Percentiles rank a stretch among this genome's conserved stretches.
Evolutionary conservation across 2,797 vertebrate genomes (phyloP).

Genomic region (Sebastes umbrosus): DNA sequence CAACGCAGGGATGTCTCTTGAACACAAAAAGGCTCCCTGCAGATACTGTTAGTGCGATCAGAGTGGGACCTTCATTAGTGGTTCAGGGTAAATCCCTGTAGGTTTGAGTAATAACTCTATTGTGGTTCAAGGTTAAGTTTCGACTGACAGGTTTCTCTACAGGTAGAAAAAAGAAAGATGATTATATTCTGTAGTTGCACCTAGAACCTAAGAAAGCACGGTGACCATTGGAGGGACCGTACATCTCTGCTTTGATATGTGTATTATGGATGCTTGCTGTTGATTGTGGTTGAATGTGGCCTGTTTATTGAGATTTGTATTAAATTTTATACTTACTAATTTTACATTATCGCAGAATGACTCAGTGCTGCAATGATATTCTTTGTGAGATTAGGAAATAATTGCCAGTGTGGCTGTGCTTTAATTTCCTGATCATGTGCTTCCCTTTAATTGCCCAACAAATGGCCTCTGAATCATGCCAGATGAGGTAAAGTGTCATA

Average conservation of each 20-base stretch:
- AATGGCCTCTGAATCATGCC: neutral
- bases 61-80: neutral
- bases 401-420: neutral
- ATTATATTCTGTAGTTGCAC: neutral
- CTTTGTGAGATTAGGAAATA: neutral
- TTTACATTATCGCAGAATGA: neutral
- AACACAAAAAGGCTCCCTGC: neutral
- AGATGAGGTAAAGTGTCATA: neutral
- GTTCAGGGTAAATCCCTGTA: constrained; percentile 12
- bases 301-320: too few species aligned
- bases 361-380: neutral
- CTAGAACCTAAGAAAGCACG: neutral
- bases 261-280: too few species aligned
- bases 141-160: neutral
- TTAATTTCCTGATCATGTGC: neutral
- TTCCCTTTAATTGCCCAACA: neutral
- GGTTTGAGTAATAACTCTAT: neutral
- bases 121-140: constrained; percentile 9
- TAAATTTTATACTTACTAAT: neutral
- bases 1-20: neutral
- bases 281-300: neutral
- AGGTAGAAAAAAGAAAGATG: neutral
- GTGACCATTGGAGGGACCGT: neutral
- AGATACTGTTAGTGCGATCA: neutral
- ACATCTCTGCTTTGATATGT: neutral